Conservation (phyloP, 2,888 invertebrate species). For the Cryptosula pallasiana region DNA sequence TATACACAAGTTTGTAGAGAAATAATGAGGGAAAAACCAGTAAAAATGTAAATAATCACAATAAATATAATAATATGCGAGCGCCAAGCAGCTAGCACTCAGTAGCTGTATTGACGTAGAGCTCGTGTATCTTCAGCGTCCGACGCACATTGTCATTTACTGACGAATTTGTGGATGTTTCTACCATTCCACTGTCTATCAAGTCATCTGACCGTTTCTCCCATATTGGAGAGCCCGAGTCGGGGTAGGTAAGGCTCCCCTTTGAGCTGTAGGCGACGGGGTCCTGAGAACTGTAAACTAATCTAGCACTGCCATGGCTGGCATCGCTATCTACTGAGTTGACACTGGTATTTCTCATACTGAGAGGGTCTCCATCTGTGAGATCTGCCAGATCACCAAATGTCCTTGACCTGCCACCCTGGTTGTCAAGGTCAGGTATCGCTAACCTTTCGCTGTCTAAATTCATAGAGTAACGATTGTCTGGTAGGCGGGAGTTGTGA, state of each 20-base stretch:
- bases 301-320: slow-evolving; percentile 13
- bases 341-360: neutral
- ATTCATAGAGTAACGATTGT: slow-evolving; percentile 23
- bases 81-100: no score
- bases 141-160: neutral
- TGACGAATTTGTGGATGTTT: neutral
- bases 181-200: neutral
- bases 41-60: no score
- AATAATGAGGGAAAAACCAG: no score
- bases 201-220: neutral
- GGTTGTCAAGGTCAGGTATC: neutral
- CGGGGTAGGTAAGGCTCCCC: slow-evolving; percentile 17
- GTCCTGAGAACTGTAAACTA: slow-evolving; percentile 18
- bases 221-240: slow-evolving; percentile 15
- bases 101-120: slow-evolving; percentile 2
- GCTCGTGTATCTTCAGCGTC: neutral
- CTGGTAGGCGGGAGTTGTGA: neutral
- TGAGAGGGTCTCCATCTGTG: neutral
- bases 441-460: slow-evolving; percentile 1
- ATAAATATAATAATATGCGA: no score
- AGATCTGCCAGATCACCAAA: slow-evolving; percentile 22
- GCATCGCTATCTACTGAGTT: slow-evolving; percentile 11
- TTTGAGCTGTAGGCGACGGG: slow-evolving; percentile 14
- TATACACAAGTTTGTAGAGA: no score
- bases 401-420: slow-evolving; percentile 22